Conservation (phyloP, 2,888 invertebrate genomes). For the Gandaritis pyraliata region DNA sequence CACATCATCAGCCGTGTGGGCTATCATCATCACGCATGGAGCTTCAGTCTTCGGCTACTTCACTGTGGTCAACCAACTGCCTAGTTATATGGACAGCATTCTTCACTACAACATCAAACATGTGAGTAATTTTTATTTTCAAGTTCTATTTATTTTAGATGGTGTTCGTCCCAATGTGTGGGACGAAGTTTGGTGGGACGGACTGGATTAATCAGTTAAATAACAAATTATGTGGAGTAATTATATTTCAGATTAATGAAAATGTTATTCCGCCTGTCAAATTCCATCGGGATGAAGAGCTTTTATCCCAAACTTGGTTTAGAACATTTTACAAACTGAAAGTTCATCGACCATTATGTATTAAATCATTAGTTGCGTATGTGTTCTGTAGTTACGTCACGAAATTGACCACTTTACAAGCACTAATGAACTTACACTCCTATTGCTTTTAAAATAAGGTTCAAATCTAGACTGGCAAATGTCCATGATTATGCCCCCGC, state of each 20-base stretch:
- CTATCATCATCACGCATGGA: conserved; percentile 92
- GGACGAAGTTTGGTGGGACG: too few relatives aligned
- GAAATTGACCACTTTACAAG: background rate
- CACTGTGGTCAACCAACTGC: conserved; percentile 94
- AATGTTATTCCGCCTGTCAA: too few relatives aligned
- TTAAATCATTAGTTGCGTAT: background rate
- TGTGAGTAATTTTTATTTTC: conserved; percentile 59
- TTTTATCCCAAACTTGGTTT: background rate
- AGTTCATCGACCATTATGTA: conserved; percentile 1
- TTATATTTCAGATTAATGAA: too few relatives aligned
- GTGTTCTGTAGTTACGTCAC: conserved; percentile 1
- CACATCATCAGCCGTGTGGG: conserved; percentile 91
- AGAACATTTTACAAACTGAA: background rate
- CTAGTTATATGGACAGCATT: conserved; percentile 93
- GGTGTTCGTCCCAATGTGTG: background rate
- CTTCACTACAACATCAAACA: conserved; percentile 90
- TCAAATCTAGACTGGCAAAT: conserved; percentile 13
- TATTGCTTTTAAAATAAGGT: conserved; percentile 17
- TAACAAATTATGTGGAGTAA: too few relatives aligned
- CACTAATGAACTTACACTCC: background rate
- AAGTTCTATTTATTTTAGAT: too few relatives aligned
- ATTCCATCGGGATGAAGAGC: too few relatives aligned
- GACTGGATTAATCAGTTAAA: too few relatives aligned
- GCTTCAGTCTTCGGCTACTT: conserved; percentile 95
- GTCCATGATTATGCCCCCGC: conserved; percentile 32